Percentiles rank a stretch among this genome's conserved stretches.
These are phyloP conservation scores for Cartodere bifasciata DNA, from an alignment of 2,888 invertebrate species.

Conservation along the genomic window DNA sequence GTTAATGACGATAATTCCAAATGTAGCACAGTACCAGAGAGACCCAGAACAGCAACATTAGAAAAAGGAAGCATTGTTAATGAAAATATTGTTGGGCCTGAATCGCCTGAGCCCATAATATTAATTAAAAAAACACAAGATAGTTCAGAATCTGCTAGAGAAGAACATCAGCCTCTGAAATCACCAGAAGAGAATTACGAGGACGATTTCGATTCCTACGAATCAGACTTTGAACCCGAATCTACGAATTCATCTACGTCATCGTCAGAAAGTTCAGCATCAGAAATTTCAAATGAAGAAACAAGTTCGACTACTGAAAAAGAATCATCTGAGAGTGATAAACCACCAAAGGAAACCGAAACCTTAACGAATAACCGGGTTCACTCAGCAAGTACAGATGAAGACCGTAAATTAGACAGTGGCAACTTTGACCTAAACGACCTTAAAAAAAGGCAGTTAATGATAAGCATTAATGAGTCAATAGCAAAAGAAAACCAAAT, in stretches of 20 bases:
- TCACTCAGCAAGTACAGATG: constrained; percentile 28
- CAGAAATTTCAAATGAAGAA: constrained; percentile 16
- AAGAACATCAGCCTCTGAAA: constrained; percentile 10
- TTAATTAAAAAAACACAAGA: not conserved
- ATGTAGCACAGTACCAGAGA: constrained; percentile 20
- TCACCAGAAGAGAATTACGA: constrained; percentile 32
- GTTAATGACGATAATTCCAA: constrained; percentile 17
- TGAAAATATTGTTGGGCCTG: constrained; percentile 29
- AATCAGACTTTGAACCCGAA: constrained; percentile 42
- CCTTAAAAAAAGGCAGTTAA: constrained; percentile 25
- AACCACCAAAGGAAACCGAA: constrained; percentile 10
- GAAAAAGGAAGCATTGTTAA: constrained; percentile 29
- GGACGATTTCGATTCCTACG: constrained; percentile 45
- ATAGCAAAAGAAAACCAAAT: constrained; percentile 31
- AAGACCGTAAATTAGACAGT: constrained; percentile 45
- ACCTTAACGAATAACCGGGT: constrained; percentile 15
- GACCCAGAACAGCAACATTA: constrained; percentile 33
- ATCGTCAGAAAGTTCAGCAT: constrained; percentile 18
- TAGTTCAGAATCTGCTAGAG: constrained; percentile 3
- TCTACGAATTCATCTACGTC: constrained; percentile 13
- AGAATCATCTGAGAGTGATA: constrained; percentile 7
- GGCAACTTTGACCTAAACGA: constrained; percentile 42
- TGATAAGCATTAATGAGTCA: constrained; percentile 35
- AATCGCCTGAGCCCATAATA: constrained; percentile 16
- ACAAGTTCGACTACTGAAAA: constrained; percentile 18